Conservation (phyloP, 2,797 vertebrate genomes). For the Spea hammondii region DNA sequence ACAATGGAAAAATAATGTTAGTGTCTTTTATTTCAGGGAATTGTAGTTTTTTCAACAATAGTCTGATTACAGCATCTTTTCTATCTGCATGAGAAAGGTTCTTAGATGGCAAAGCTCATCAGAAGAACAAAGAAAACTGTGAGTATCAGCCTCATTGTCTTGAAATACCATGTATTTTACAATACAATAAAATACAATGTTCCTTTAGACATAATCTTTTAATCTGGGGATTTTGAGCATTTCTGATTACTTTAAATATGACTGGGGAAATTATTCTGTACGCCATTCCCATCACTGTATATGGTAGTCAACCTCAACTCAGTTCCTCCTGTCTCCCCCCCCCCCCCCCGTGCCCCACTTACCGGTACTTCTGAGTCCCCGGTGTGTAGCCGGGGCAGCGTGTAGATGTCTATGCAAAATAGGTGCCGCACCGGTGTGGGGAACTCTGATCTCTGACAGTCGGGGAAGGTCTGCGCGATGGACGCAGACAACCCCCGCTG, state of each 20-base stretch:
- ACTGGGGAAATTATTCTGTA: constrained; percentile 48
- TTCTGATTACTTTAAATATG: constrained; percentile 63
- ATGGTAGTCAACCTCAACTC: not conserved
- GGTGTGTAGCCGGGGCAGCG: no score
- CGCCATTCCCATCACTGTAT: not conserved
- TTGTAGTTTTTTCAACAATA: constrained; percentile 62
- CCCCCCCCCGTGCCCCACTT: no score
- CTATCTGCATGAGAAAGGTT: constrained; percentile 63
- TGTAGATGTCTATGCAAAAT: no score
- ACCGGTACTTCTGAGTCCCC: no score
- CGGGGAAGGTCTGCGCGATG: no score
- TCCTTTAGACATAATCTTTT: constrained; percentile 63
- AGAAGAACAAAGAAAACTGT: constrained; percentile 64
- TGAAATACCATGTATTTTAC: constrained; percentile 64
- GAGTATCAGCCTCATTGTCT: constrained; percentile 65
- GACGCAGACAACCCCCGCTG: no score
- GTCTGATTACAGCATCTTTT: constrained; percentile 68
- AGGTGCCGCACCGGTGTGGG: no score
- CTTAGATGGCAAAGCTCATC: constrained; percentile 67
- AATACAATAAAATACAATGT: no score
- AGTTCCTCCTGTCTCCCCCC: no score
- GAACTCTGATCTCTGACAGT: no score
- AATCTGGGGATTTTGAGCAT: constrained; percentile 65
- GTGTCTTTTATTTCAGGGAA: constrained; percentile 59
- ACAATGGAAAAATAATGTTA: constrained; percentile 59